These are phyloP conservation scores for Myxocyprinus asiaticus DNA, from an alignment of 2,113 vertebrate genomes.

Conservation along the genomic window DNA sequence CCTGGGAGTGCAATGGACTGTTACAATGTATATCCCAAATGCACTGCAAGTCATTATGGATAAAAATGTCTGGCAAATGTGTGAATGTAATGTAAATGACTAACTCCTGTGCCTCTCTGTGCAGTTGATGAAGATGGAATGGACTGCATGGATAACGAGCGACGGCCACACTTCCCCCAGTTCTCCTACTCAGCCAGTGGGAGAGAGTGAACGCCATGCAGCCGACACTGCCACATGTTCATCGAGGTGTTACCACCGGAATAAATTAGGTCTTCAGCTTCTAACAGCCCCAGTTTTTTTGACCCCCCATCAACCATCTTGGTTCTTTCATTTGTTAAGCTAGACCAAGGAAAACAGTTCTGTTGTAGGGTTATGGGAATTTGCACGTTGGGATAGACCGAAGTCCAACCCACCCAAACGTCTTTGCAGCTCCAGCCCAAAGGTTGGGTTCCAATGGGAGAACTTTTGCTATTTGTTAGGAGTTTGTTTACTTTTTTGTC, in stretches of 20 bases:
- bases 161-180: slow-evolving; percentile 97
- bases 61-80: background rate
- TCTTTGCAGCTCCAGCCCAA: slow-evolving; percentile 32
- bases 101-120: slow-evolving; percentile 6
- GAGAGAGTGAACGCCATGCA: slow-evolving; percentile 81
- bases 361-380: slow-evolving; percentile 49
- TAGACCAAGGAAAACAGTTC: slow-evolving; percentile 50
- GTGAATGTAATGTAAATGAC: background rate
- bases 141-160: slow-evolving; percentile 95
- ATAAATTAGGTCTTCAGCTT: slow-evolving; percentile 58
- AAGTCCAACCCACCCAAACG: slow-evolving; percentile 61
- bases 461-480: slow-evolving; percentile 58
- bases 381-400: slow-evolving; percentile 78
- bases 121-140: slow-evolving; percentile 96
- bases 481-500: slow-evolving; percentile 33
- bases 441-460: slow-evolving; percentile 68
- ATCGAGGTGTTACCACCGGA: slow-evolving; percentile 75
- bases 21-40: too few relatives aligned
- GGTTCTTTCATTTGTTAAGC: slow-evolving; percentile 58
- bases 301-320: slow-evolving; percentile 49
- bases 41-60: too few relatives aligned
- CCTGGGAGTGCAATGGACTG: too few relatives aligned
- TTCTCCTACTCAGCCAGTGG: slow-evolving; percentile 98
- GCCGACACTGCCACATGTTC: slow-evolving; percentile 70
- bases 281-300: slow-evolving; percentile 65